Percentiles rank a stretch among this genome's conserved stretches.
phyloP scores from a whole-genome alignment of 1,140 invertebrate genomes.

The Zaprionus nigranus region DNA sequence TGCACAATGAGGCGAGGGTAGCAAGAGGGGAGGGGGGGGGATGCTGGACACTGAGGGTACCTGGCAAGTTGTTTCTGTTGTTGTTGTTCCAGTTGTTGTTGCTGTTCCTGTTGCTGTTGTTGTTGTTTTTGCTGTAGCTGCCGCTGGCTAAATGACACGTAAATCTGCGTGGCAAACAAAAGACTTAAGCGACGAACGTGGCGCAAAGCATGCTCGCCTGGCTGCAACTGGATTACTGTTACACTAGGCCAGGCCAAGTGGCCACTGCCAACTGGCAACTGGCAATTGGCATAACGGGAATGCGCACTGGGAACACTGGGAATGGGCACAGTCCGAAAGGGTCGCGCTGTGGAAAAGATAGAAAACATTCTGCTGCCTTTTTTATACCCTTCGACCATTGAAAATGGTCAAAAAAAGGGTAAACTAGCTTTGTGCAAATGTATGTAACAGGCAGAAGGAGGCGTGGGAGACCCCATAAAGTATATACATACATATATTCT shows the following conservation, averaged over 20 bases:
- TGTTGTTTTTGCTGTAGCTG: conserved; percentile 11
- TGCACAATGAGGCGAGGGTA: neutral
- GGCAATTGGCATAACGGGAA: conserved; percentile 24
- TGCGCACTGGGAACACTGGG: conserved; percentile 18
- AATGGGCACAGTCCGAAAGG: conserved; percentile 17
- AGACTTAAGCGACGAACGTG: conserved; percentile 78
- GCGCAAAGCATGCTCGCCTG: conserved; percentile 52
- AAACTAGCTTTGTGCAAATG: no score
- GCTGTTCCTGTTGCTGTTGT: neutral
- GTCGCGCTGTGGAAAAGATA: neutral
- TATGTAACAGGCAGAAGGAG: no score
- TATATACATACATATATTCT: no score
- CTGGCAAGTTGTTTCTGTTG: neutral
- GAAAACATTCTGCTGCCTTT: neutral
- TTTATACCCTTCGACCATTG: no score
- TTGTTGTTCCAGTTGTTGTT: neutral
- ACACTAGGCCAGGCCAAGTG: conserved; percentile 42
- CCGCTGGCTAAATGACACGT: conserved; percentile 68
- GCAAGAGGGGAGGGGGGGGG: neutral
- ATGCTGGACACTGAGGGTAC: neutral
- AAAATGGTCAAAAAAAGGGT: no score
- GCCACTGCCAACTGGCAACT: conserved; percentile 1
- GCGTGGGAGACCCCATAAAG: no score
- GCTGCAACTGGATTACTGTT: conserved; percentile 79
- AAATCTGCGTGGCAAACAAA: conserved; percentile 81